Evolutionary conservation across 1,140 invertebrate genomes (phyloP).

Genomic region (Yoshiicerus persimilis): DNA sequence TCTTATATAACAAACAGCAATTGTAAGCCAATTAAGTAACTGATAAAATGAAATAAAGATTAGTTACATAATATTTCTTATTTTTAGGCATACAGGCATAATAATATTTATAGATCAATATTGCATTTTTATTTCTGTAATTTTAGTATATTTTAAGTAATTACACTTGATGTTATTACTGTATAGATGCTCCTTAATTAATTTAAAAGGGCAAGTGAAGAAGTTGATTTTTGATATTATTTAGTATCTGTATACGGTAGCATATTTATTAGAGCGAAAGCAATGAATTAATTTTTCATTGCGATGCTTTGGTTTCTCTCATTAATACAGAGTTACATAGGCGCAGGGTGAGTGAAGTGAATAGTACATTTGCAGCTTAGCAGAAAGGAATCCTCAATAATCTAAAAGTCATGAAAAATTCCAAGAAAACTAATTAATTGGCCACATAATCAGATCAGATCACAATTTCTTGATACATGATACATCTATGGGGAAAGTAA

Average conservation of each 20-base stretch:
- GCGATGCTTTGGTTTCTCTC: background rate
- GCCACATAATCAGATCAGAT: background rate
- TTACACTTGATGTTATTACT: background rate
- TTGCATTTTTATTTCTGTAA: background rate
- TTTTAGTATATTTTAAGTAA: background rate
- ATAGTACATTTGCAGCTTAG: background rate
- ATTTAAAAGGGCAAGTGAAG: background rate
- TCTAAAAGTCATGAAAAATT: constrained; percentile 2
- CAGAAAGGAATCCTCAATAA: background rate
- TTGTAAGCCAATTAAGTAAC: no score
- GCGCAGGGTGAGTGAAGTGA: background rate
- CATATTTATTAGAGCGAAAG: background rate
- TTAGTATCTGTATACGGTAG: background rate
- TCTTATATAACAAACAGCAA: background rate
- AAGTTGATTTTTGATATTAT: background rate
- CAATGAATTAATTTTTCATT: background rate
- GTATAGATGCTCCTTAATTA: background rate
- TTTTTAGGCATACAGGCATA: background rate
- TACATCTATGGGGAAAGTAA: background rate
- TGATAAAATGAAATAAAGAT: background rate
- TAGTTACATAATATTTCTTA: background rate
- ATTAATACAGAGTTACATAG: background rate
- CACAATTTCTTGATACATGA: background rate
- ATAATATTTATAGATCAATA: background rate
- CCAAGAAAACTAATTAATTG: background rate